These are phyloP conservation scores for Erpobdella octoculata DNA, from an alignment of 2,888 invertebrate genomes.

Conservation along the genomic window DNA sequence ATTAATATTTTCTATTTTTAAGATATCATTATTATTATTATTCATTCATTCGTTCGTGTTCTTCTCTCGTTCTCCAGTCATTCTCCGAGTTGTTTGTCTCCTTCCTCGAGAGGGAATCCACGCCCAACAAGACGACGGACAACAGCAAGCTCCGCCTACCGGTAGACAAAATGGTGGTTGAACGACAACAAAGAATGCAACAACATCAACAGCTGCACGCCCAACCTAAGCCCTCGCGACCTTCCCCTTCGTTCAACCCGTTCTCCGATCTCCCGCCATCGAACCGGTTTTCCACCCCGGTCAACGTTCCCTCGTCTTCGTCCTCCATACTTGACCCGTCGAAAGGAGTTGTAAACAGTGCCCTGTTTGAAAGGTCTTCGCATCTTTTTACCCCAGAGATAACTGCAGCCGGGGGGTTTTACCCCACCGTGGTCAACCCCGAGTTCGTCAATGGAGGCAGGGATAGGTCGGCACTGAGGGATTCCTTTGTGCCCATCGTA, in stretches of 20 bases:
- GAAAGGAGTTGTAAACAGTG: background rate
- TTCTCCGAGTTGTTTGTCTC: slow-evolving; percentile 67
- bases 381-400: background rate
- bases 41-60: background rate
- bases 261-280: slow-evolving; percentile 47
- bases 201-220: slow-evolving; percentile 42
- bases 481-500: slow-evolving; percentile 16
- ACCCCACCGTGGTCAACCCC: background rate
- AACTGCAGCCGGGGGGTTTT: background rate
- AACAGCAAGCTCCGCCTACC: slow-evolving; percentile 48
- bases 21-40: background rate
- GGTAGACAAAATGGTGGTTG: slow-evolving; percentile 49
- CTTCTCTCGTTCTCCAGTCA: slow-evolving; percentile 51
- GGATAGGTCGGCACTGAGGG: background rate
- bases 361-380: background rate
- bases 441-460: background rate
- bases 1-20: too few relatives aligned
- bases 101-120: slow-evolving; percentile 67
- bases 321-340: background rate
- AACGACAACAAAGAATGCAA: slow-evolving; percentile 34
- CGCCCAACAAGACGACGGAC: slow-evolving; percentile 60
- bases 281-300: background rate
- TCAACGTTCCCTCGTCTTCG: background rate
- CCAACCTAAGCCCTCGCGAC: slow-evolving; percentile 39
- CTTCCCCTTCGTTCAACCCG: slow-evolving; percentile 46